phyloP scores from a whole-genome alignment of 2,888 invertebrate genomes.

The Serrognathus titanus region DNA sequence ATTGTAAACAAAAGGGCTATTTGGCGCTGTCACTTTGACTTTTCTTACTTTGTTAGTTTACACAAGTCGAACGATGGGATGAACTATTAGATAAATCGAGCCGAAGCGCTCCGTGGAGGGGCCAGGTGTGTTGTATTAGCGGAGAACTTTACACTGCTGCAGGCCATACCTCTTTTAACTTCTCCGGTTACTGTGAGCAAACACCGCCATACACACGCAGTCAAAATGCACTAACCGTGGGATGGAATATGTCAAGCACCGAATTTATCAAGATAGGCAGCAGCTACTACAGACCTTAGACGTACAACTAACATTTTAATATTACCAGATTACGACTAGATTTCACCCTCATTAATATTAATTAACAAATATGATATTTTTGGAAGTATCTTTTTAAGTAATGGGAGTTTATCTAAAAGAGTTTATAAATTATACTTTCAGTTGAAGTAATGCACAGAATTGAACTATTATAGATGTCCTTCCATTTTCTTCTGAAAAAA shows the following conservation, averaged over 20 bases:
- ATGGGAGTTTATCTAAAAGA: too few relatives aligned
- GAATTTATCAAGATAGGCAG: too few relatives aligned
- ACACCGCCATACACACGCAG: constrained; percentile 28
- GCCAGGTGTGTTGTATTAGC: constrained; percentile 30
- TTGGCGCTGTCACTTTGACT: constrained; percentile 16
- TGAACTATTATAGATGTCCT: too few relatives aligned
- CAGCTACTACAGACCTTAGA: too few relatives aligned
- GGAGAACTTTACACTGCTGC: constrained; percentile 18
- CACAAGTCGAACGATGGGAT: constrained; percentile 12
- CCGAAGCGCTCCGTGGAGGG: constrained; percentile 18
- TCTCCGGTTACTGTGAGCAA: constrained; percentile 31
- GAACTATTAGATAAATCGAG: constrained; percentile 12
- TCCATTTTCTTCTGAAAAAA: too few relatives aligned
- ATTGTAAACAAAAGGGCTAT: constrained; percentile 13
- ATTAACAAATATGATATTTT: too few relatives aligned
- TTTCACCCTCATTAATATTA: too few relatives aligned
- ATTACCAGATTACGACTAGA: too few relatives aligned
- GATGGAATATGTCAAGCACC: not conserved
- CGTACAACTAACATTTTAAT: too few relatives aligned
- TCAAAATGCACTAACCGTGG: constrained; percentile 3
- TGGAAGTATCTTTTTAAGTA: too few relatives aligned
- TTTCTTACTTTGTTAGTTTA: constrained; percentile 10
- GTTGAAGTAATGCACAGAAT: too few relatives aligned
- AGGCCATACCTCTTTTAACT: constrained; percentile 15
- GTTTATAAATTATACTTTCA: too few relatives aligned